Percentiles rank a stretch among this genome's conserved stretches.
phyloP scores from a whole-genome alignment of 2,797 vertebrate species.

The Naso thynnoides region DNA sequence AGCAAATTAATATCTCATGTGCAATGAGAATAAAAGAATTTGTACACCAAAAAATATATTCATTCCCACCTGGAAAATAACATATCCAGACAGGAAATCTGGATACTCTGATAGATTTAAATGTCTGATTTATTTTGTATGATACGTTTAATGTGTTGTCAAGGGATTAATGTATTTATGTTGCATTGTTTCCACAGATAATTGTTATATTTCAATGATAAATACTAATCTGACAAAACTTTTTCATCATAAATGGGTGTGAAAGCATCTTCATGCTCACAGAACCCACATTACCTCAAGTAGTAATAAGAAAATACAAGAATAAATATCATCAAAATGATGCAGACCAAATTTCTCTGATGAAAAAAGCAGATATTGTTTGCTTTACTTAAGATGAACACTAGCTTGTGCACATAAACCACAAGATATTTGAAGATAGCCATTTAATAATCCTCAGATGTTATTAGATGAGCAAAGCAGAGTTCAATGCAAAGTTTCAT shows the following conservation, averaged over 20 bases:
- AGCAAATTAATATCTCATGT: constrained; percentile 40
- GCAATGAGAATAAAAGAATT: neutral
- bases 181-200: neutral
- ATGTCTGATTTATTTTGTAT: neutral
- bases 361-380: neutral
- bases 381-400: neutral
- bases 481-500: neutral
- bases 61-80: constrained; percentile 1
- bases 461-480: no score
- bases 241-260: neutral
- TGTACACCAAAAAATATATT: neutral
- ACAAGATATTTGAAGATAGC: neutral
- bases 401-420: neutral
- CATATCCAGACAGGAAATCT: neutral
- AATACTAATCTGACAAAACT: neutral
- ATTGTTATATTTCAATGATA: neutral
- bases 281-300: neutral
- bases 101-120: neutral
- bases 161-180: neutral
- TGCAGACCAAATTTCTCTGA: neutral
- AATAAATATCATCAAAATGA: neutral
- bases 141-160: neutral
- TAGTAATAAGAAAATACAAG: no score
- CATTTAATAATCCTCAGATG: neutral
- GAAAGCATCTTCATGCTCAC: neutral